Evolutionary conservation across 92 coral and sea anemone genomes (phyloP).

Genomic region (Pocillopora meandrina): DNA sequence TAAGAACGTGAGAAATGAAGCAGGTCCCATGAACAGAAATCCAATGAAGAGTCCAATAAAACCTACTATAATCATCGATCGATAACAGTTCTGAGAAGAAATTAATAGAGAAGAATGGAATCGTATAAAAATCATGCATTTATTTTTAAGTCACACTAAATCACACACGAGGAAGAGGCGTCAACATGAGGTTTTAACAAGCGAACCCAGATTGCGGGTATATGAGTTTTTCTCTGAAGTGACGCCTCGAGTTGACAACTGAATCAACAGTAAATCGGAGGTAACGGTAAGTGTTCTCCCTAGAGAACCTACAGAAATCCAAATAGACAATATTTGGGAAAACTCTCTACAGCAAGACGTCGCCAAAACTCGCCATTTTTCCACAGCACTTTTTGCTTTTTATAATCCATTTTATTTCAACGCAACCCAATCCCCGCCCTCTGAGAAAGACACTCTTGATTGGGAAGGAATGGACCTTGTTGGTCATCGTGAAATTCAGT

Average conservation of each 20-base stretch:
- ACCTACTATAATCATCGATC: background rate
- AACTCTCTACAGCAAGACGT: background rate
- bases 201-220: too few relatives aligned
- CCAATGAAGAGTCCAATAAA: background rate
- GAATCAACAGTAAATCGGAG: too few relatives aligned
- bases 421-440: too few relatives aligned
- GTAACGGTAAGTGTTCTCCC: background rate
- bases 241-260: too few relatives aligned
- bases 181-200: background rate
- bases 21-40: conserved; percentile 12
- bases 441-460: too few relatives aligned
- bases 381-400: too few relatives aligned
- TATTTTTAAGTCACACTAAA: too few relatives aligned
- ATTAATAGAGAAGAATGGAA: background rate
- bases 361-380: background rate
- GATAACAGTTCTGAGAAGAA: conserved; percentile 11
- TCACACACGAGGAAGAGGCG: background rate
- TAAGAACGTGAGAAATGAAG: conserved; percentile 16
- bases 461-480: too few relatives aligned
- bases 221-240: too few relatives aligned
- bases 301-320: background rate
- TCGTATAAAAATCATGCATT: background rate
- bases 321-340: background rate
- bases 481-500: too few relatives aligned
- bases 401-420: too few relatives aligned